These are phyloP conservation scores for Cariama cristata DNA, from an alignment of 2,113 vertebrate species.

Conservation along the genomic window DNA sequence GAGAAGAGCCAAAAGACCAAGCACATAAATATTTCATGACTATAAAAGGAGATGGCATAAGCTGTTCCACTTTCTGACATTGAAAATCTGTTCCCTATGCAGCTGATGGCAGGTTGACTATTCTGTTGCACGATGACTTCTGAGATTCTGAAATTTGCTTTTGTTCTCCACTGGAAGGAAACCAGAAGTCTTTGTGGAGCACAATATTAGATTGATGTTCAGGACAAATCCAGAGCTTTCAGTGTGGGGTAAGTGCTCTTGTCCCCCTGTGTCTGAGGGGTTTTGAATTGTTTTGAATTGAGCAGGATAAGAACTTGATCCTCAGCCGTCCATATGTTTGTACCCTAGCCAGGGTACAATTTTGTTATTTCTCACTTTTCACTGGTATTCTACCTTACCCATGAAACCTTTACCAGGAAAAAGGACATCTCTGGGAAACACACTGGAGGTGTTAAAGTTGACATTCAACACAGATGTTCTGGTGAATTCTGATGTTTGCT, in stretches of 20 bases:
- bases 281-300: neutral
- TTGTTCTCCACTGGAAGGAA: neutral
- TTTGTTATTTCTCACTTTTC: neutral
- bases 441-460: neutral
- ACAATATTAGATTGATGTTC: neutral
- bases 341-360: neutral
- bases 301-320: neutral
- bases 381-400: neutral
- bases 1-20: neutral
- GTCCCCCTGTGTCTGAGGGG: neutral
- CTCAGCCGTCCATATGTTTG: neutral
- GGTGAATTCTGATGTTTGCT: neutral
- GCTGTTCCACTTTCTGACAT: neutral
- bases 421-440: neutral
- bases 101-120: neutral
- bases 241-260: neutral
- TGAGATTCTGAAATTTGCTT: neutral
- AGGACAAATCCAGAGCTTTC: neutral
- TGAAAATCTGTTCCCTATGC: neutral
- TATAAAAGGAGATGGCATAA: neutral
- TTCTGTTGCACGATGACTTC: neutral
- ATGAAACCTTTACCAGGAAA: neutral
- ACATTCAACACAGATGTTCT: neutral
- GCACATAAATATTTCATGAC: neutral
- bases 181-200: neutral